Conservation (phyloP, 2,113 vertebrate species). For the Notechis scutatus region DNA sequence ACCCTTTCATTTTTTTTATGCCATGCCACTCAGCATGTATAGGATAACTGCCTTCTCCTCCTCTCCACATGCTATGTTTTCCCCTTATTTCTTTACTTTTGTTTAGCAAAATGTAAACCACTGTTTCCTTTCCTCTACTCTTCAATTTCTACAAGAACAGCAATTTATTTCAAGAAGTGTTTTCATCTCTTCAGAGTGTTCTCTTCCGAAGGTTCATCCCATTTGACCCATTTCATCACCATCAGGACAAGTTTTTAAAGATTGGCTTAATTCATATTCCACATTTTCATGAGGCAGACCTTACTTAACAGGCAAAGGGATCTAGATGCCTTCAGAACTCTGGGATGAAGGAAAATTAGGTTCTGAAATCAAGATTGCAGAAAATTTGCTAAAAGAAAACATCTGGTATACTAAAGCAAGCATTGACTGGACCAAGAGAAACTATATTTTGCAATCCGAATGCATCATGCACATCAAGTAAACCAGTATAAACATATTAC, state of each 20-base stretch:
- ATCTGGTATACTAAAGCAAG: background rate
- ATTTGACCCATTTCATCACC: background rate
- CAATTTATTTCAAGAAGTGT: background rate
- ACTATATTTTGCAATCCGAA: background rate
- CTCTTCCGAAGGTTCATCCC: background rate
- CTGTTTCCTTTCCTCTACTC: background rate
- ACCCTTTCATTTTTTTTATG: background rate
- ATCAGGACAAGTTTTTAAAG: background rate
- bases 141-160: background rate
- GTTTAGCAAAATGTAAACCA: background rate
- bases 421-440: background rate
- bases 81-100: background rate
- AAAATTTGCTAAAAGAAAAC: background rate
- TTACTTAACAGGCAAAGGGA: background rate
- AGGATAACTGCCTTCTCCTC: background rate
- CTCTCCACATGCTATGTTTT: background rate
- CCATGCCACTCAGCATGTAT: background rate
- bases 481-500: background rate
- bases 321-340: background rate
- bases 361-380: background rate
- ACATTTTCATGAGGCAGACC: background rate
- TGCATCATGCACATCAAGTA: background rate
- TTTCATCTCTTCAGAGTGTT: background rate
- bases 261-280: background rate
- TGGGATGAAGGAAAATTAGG: background rate